phyloP scores from a whole-genome alignment of 2,888 invertebrate genomes.

The Hyposoter didymator region DNA sequence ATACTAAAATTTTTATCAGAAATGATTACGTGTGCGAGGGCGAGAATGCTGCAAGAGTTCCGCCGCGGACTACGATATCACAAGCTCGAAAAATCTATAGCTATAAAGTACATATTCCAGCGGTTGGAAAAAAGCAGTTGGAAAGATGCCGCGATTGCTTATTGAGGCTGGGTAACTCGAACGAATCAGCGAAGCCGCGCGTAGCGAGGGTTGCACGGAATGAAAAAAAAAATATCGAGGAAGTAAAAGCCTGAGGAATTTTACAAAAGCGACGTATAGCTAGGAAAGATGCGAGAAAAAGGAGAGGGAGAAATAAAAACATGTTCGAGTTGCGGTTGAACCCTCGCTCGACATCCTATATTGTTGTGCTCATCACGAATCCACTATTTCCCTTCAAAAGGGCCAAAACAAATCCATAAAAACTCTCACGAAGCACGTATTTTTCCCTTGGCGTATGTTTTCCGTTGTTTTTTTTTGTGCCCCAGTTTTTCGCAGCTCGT shows the following conservation, averaged over 20 bases:
- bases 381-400: not conserved
- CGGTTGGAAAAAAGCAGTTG: no score
- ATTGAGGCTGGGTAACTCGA: not conserved
- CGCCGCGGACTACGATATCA: constrained; percentile 21
- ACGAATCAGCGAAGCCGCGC: not conserved
- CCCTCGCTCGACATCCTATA: not conserved
- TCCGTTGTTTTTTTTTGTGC: not conserved
- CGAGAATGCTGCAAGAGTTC: constrained; percentile 14
- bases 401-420: not conserved
- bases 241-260: not conserved
- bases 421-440: not conserved
- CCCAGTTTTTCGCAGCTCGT: not conserved
- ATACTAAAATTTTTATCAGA: constrained; percentile 72
- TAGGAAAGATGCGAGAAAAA: not conserved
- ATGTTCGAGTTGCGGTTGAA: not conserved
- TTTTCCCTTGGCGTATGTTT: constrained; percentile 3
- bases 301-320: not conserved
- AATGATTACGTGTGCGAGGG: constrained; percentile 68
- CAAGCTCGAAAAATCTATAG: not conserved
- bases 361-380: constrained; percentile 11
- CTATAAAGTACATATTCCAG: no score
- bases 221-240: not conserved
- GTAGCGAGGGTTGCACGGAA: not conserved
- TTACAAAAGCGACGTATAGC: not conserved
- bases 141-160: no score